Evolutionary conservation across 2,797 vertebrate genomes (phyloP).

Genomic region (Peromyscus nudipes): DNA sequence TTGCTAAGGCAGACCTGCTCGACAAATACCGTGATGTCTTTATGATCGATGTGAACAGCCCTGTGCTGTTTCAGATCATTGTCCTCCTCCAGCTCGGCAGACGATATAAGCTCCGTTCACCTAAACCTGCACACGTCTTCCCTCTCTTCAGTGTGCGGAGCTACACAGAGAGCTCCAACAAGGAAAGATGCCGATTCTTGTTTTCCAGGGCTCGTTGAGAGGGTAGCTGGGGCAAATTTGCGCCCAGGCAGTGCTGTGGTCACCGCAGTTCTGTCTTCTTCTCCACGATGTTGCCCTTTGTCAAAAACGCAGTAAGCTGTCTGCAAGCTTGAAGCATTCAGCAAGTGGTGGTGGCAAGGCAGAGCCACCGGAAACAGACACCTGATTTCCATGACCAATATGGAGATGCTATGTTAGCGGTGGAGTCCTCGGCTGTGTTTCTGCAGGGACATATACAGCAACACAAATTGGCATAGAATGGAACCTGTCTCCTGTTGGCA

Average conservation of each 20-base stretch:
- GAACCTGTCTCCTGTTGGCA: slow-evolving; percentile 90
- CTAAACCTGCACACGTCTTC: accelerated
- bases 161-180: neutral
- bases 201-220: slow-evolving; percentile 84
- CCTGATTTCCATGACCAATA: too few species aligned
- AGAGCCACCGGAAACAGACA: too few species aligned
- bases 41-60: accelerated
- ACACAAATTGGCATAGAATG: slow-evolving; percentile 87
- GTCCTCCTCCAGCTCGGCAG: neutral
- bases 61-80: neutral
- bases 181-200: slow-evolving; percentile 74
- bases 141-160: too few species aligned
- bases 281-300: slow-evolving; percentile 84
- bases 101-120: neutral
- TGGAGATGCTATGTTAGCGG: too few species aligned
- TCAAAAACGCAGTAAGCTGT: slow-evolving; percentile 77
- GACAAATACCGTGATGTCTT: neutral
- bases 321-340: slow-evolving; percentile 67
- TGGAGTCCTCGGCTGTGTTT: too few species aligned
- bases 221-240: slow-evolving; percentile 64
- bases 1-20: accelerated
- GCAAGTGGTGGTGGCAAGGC: too few species aligned
- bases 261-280: neutral
- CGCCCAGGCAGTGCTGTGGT: neutral
- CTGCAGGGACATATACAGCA: slow-evolving; percentile 42